Evolutionary conservation across 2,888 invertebrate species (phyloP).

Genomic region (Ectemnius cavifrons): DNA sequence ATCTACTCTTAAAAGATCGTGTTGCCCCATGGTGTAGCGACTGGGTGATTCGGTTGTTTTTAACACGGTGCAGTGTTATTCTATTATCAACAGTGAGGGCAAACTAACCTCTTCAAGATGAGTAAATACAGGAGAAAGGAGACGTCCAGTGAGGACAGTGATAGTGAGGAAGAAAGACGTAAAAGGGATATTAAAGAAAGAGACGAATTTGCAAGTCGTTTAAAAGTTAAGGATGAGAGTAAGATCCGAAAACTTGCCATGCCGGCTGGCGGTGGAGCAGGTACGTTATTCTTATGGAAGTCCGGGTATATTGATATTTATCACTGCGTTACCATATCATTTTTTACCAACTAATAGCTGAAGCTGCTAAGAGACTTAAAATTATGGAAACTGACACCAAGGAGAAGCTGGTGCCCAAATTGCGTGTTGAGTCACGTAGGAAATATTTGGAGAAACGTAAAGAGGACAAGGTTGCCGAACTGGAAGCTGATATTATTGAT

Average conservation of each 20-base stretch:
- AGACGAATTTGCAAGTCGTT: constrained; percentile 94
- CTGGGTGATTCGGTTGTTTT: no score
- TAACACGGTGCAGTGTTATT: no score
- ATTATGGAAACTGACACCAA: constrained; percentile 89
- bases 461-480: constrained; percentile 95
- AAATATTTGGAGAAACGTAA: constrained; percentile 97
- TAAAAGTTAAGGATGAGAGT: constrained; percentile 93
- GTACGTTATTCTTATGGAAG: constrained; percentile 45
- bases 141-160: constrained; percentile 81
- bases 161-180: constrained; percentile 90
- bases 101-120: constrained; percentile 61
- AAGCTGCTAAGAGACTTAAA: constrained; percentile 94
- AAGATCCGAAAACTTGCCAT: constrained; percentile 88
- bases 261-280: constrained; percentile 71
- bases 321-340: not conserved
- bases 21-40: no score
- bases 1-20: no score
- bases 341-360: constrained; percentile 73
- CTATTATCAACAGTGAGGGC: no score
- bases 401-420: constrained; percentile 91
- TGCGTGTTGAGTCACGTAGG: constrained; percentile 93
- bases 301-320: not conserved
- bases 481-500: constrained; percentile 96
- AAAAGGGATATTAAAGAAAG: constrained; percentile 91
- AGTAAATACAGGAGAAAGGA: constrained; percentile 77